These are phyloP conservation scores for Hermodice carunculata DNA, from an alignment of 2,888 invertebrate genomes.

Conservation along the genomic window DNA sequence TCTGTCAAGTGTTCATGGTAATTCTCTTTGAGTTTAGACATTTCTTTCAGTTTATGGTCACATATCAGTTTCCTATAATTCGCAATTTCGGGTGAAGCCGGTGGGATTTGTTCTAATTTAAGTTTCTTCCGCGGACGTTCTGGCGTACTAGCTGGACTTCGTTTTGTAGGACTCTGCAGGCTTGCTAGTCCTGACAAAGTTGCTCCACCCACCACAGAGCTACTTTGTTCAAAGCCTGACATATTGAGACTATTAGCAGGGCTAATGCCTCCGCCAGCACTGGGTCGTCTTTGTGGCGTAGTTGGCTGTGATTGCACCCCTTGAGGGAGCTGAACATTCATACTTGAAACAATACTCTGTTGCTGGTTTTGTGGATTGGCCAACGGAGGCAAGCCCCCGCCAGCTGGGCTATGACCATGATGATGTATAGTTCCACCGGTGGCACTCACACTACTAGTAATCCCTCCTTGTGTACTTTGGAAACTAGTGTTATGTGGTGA, in stretches of 20 bases:
- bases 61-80: constrained; percentile 54
- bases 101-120: constrained; percentile 63
- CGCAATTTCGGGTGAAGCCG: constrained; percentile 54
- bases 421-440: constrained; percentile 60
- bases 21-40: constrained; percentile 61
- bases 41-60: constrained; percentile 48
- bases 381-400: constrained; percentile 45
- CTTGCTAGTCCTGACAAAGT: too few relatives aligned
- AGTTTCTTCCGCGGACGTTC: constrained; percentile 46
- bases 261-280: background rate
- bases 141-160: constrained; percentile 23
- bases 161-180: background rate
- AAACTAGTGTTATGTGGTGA: too few relatives aligned
- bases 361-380: constrained; percentile 47
- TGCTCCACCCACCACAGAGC: too few relatives aligned
- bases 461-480: too few relatives aligned
- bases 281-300: background rate
- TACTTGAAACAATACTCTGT: constrained; percentile 16
- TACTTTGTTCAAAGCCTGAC: too few relatives aligned
- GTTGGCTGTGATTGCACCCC: background rate
- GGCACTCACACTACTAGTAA: constrained; percentile 26
- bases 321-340: constrained; percentile 16
- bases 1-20: constrained; percentile 75
- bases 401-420: constrained; percentile 52
- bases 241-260: too few relatives aligned